Evolutionary conservation across 2,888 invertebrate species (phyloP), one percentile per base, ranked within the genome.

Genomic region (Cheilosia grossa): DNA sequence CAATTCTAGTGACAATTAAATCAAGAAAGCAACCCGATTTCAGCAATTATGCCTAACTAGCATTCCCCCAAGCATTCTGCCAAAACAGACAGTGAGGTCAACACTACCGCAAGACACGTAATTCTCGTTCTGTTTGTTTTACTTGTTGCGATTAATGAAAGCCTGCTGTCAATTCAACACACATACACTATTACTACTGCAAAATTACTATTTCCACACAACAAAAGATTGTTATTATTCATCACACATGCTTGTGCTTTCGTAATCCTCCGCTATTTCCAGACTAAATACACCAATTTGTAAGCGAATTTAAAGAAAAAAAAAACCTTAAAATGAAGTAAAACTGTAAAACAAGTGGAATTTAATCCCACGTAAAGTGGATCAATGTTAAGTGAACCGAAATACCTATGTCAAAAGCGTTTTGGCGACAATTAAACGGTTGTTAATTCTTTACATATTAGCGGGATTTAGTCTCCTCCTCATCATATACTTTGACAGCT

Each of bases 91-190:
- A 61, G 59, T 51, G 58, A 75, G 74, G 59, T 69, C 77, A 77
- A 54, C 54, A 67, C 44, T 53, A 61, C 67, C 59, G 67, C 44
- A 67, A 77, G 33, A 61, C 67, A 44, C 67, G 67, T 61, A 69
- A 69, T 77, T 77, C 67, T 51, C n/a, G 77, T 69, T 77, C 61
- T 77, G 53, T 77, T 69, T 67, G 44, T 77, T 54, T 59, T 69
- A 69, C 77, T 67, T 33, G 77, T 77, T 67, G 61, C 42, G 53
- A 10, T 49, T 47, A 59, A 58, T 59, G 37, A 7, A 58, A 49
- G 40, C 13, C 70, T 40, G 21, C 70, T 49, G 58, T 70, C 70
- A 58, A 49, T 49, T 33, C 6, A 2, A 24, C 15, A 15, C 58
- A 13, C 1, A 53, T 40, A 37, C 24, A 49, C 59, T 27, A 33